Percentiles rank a stretch among this genome's conserved stretches.
Evolutionary conservation across 2,888 invertebrate genomes (phyloP).

Genomic region (Heliconius ismenius): DNA sequence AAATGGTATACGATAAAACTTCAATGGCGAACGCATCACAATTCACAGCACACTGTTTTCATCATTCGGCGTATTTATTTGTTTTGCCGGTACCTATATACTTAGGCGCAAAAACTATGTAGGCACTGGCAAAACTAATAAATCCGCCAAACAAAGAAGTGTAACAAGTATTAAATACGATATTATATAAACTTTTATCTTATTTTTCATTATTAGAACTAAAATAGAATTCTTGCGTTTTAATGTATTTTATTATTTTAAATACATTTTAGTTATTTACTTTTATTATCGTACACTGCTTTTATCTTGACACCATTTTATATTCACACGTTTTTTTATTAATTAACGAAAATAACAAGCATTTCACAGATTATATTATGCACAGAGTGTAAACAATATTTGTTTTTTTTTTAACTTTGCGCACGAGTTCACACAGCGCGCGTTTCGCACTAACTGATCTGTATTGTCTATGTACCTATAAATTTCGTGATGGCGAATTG

Average conservation of each 20-base stretch:
- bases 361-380: conserved; percentile 9
- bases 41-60: conserved; percentile 15
- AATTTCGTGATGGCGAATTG: conserved; percentile 25
- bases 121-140: too few species aligned
- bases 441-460: conserved; percentile 19
- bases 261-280: too few species aligned
- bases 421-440: conserved; percentile 20
- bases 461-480: conserved; percentile 13
- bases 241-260: neutral
- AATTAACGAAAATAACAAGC: neutral
- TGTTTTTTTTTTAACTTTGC: conserved; percentile 5
- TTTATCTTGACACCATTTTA: neutral
- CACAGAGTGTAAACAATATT: conserved; percentile 11
- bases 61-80: conserved; percentile 31
- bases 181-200: too few species aligned
- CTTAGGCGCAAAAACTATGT: too few species aligned
- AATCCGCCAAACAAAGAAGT: too few species aligned
- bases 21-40: neutral
- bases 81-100: conserved; percentile 25
- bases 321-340: neutral
- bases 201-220: too few species aligned
- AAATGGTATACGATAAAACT: conserved; percentile 10
- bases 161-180: too few species aligned
- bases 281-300: neutral
- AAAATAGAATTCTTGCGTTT: neutral